Conservation (phyloP, 1,140 invertebrate genomes). For the Drosophila subobscura region DNA sequence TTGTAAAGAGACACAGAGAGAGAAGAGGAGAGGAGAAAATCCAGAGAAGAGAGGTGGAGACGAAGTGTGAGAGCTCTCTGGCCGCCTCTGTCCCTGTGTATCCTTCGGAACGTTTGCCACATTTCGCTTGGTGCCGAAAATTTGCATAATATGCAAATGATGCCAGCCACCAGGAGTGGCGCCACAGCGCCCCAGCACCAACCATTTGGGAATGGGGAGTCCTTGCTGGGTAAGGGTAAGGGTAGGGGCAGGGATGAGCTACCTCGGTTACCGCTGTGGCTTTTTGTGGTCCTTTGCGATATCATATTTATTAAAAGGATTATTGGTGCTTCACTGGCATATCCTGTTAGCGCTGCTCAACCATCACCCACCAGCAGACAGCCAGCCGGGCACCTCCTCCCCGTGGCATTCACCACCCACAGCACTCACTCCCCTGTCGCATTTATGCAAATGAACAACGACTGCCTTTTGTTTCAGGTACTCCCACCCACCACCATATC, state of each 20-base stretch:
- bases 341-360: constrained; percentile 77
- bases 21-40: constrained; percentile 4
- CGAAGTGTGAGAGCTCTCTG: too few relatives aligned
- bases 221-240: neutral
- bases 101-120: constrained; percentile 73
- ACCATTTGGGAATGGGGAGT: constrained; percentile 9
- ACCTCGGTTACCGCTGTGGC: constrained; percentile 64
- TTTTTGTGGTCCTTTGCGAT: constrained; percentile 81
- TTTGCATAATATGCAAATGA: constrained; percentile 83
- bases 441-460: constrained; percentile 72
- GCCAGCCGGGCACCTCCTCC: neutral
- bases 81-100: constrained; percentile 47
- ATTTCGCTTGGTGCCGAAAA: constrained; percentile 72
- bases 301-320: constrained; percentile 84
- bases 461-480: constrained; percentile 70
- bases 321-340: constrained; percentile 83
- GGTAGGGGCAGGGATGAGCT: constrained; percentile 32
- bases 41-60: constrained; percentile 4
- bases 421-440: constrained; percentile 15
- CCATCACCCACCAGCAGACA: constrained; percentile 14
- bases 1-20: constrained; percentile 52
- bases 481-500: constrained; percentile 13
- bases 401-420: neutral
- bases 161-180: constrained; percentile 34
- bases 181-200: constrained; percentile 3